These are phyloP conservation scores for Ianthella basta DNA, from an alignment of 37 sponge, comb jelly and placozoan genomes.

Conservation along the genomic window DNA sequence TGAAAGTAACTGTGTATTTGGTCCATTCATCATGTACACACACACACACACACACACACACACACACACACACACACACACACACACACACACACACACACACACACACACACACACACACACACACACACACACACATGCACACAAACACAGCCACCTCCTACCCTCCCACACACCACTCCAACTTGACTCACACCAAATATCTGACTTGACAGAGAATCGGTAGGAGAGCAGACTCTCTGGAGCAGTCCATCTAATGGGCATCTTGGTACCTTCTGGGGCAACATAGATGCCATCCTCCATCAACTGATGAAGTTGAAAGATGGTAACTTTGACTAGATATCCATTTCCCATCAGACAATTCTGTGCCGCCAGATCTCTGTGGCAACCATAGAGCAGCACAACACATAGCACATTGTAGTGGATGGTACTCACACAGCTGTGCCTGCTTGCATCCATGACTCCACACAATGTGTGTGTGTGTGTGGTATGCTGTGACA, in stretches of 20 bases:
- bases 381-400: conserved; percentile 23
- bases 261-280: conserved; percentile 94
- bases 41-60: background rate
- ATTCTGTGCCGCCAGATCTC: conserved; percentile 95
- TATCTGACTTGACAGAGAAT: conserved; percentile 92
- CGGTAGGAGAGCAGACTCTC: conserved; percentile 94
- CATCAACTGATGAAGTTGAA: conserved; percentile 90
- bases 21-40: background rate
- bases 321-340: conserved; percentile 92
- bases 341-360: conserved; percentile 93
- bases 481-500: conserved; percentile 23
- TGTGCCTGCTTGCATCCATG: background rate
- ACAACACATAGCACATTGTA: background rate
- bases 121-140: conserved; percentile 21
- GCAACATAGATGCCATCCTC: conserved; percentile 93
- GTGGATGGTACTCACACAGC: background rate
- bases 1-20: background rate
- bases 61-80: background rate
- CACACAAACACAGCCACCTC: too few species aligned
- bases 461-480: background rate
- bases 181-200: conserved; percentile 86
- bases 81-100: background rate
- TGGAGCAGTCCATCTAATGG: conserved; percentile 99
- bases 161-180: background rate
- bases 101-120: conserved; percentile 26